Percentiles rank a stretch among this genome's conserved stretches.
phyloP scores from a whole-genome alignment of 2,888 invertebrate genomes.

The Phorcus lineatus region DNA sequence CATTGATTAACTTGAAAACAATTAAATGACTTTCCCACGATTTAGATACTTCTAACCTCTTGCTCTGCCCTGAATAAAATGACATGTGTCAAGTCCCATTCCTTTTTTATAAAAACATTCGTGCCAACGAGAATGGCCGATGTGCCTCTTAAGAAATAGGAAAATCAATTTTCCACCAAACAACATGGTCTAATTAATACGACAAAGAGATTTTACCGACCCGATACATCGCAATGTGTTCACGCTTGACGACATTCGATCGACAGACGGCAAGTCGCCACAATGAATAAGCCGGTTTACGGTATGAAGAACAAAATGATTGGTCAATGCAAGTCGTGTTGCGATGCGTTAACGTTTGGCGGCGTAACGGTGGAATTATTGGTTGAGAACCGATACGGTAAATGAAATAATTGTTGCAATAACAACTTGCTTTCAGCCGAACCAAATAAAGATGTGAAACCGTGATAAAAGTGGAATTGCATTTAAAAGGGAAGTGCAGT shows the following conservation, averaged over 20 bases:
- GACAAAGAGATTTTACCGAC: not conserved
- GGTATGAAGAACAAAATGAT: not conserved
- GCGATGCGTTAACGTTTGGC: slow-evolving; percentile 7
- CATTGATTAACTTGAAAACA: too few species aligned
- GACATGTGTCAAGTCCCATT: too few species aligned
- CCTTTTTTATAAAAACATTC: too few species aligned
- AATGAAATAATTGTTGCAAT: not conserved
- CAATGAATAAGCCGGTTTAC: not conserved
- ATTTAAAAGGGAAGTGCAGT: too few species aligned
- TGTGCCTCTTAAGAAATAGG: not conserved
- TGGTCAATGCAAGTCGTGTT: not conserved
- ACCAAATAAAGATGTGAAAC: too few species aligned
- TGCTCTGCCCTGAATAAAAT: too few species aligned
- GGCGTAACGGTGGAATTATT: not conserved
- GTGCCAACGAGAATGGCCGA: not conserved
- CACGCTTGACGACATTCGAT: not conserved
- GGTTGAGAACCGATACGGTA: not conserved
- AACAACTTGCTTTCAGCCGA: not conserved
- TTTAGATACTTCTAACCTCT: too few species aligned
- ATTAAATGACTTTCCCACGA: too few species aligned
- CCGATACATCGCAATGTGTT: not conserved
- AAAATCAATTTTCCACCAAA: not conserved
- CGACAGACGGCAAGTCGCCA: slow-evolving; percentile 11
- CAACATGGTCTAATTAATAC: slow-evolving; percentile 1
- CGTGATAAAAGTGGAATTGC: too few species aligned